phyloP scores from a whole-genome alignment of 2,797 vertebrate genomes.

The Epinephelus awoara region DNA sequence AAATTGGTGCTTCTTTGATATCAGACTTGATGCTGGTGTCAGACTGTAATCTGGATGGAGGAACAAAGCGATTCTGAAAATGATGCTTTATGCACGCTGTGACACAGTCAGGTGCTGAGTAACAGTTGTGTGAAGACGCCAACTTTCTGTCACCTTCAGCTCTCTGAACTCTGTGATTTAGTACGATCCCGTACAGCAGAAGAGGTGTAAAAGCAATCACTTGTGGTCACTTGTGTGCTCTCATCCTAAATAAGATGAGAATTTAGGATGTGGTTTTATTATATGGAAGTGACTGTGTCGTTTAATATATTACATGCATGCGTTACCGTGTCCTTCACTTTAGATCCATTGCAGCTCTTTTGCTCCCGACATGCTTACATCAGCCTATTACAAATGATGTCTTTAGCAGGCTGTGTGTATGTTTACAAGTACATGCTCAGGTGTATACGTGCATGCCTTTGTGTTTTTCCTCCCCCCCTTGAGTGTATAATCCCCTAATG shows the following conservation, averaged over 20 bases:
- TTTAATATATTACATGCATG: not conserved
- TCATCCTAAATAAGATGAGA: not conserved
- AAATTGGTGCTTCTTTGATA: not conserved
- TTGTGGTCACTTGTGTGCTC: not conserved
- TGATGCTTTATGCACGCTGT: not conserved
- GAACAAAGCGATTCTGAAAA: not conserved
- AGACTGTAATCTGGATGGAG: not conserved
- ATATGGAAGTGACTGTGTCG: not conserved
- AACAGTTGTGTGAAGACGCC: not conserved
- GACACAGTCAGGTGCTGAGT: not conserved
- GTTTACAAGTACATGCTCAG: slow-evolving; percentile 14
- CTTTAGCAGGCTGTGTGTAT: slow-evolving; percentile 1
- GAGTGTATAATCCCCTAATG: slow-evolving; percentile 33
- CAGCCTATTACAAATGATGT: not conserved
- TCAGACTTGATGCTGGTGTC: not conserved
- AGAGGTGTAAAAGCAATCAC: not conserved
- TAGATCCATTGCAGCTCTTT: not conserved
- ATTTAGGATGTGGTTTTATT: not conserved
- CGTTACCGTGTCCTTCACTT: not conserved
- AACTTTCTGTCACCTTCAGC: not conserved
- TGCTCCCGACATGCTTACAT: slow-evolving; percentile 1
- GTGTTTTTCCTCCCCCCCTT: slow-evolving; percentile 1
- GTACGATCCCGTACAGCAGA: not conserved
- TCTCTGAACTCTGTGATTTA: not conserved
- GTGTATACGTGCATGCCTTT: slow-evolving; percentile 19